These are phyloP conservation scores for Clarias macrocephalus DNA, from an alignment of 2,113 vertebrate genomes.

Conservation along the genomic window DNA sequence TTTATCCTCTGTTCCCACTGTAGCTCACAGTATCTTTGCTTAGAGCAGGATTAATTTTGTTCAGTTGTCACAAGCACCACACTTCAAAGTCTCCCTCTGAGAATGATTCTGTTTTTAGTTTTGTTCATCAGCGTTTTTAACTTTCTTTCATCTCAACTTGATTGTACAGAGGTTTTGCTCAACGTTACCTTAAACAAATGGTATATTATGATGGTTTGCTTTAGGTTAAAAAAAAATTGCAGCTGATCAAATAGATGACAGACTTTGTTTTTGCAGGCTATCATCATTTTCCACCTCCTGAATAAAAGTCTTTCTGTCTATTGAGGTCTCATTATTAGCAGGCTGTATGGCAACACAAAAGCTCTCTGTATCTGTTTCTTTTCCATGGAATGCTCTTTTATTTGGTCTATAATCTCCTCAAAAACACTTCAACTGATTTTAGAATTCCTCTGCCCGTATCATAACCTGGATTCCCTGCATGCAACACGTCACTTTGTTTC, in stretches of 20 bases:
- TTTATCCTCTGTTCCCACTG: conserved; percentile 61
- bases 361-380: not conserved
- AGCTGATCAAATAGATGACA: not conserved
- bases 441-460: too few species aligned
- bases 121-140: conserved; percentile 17
- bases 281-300: not conserved
- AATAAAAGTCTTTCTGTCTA: not conserved
- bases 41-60: conserved; percentile 73
- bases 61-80: conserved; percentile 65
- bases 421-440: too few species aligned
- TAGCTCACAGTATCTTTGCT: conserved; percentile 67
- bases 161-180: not conserved
- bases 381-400: not conserved
- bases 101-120: not conserved
- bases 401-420: too few species aligned
- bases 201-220: conserved; percentile 44
- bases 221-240: not conserved
- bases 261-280: not conserved
- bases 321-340: not conserved
- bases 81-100: conserved; percentile 53
- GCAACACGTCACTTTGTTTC: too few species aligned
- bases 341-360: not conserved
- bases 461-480: too few species aligned
- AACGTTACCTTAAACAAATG: not conserved
- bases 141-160: not conserved